Evolutionary conservation across 2,797 vertebrate genomes (phyloP), one percentile per base, ranked within the genome.

Genomic region (Lagodon rhomboides): DNA sequence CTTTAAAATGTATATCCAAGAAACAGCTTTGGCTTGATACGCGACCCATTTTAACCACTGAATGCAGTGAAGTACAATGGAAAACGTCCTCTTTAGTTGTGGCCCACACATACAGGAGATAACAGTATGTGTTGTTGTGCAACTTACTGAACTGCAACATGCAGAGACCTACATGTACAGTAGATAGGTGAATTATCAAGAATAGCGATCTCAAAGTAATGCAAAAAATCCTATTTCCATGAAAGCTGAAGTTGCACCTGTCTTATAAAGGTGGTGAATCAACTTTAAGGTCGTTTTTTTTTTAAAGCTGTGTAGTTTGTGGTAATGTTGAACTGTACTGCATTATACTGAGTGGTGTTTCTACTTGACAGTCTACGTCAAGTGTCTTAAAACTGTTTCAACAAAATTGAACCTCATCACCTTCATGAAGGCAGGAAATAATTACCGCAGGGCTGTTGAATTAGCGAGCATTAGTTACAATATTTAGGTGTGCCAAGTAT

Each of bases 71-170:
- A 13, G 41, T n/a, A 30, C 22, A 56, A 5, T 30, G 4, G 13
- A 38, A 10, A 38, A 38, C 34, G 7, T 34, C 27, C 16, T 75
- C 30, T 46, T 6, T 54, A 2, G 20, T 38, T 43, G 47, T 43
- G n/a, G 68, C 73, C 27, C 6, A 51, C 18, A 12, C 68, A 68
- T 62, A 58, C 47, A 55, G 5, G 56, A 79, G 82, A 79, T 77
- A 77, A 72, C 49, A 46, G 15, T 23, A 2, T 18, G 50, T 70
- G 69, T 20, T 25, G 50, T 87, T 83, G 77, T 73, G 77, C 46
- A 87, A 86, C 51, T 41, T n/a, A 10, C 34, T 34, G 20, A 50
- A 62, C 51, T 53, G 1, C 0, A 74, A 71, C 70, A 74, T 49
- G 58, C 50, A 60, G 15, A 64, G n/a, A 59, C 25, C 51, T 62